These are phyloP conservation scores for Onthophagus taurus DNA, from an alignment of 1,140 invertebrate species.

Conservation along the genomic window DNA sequence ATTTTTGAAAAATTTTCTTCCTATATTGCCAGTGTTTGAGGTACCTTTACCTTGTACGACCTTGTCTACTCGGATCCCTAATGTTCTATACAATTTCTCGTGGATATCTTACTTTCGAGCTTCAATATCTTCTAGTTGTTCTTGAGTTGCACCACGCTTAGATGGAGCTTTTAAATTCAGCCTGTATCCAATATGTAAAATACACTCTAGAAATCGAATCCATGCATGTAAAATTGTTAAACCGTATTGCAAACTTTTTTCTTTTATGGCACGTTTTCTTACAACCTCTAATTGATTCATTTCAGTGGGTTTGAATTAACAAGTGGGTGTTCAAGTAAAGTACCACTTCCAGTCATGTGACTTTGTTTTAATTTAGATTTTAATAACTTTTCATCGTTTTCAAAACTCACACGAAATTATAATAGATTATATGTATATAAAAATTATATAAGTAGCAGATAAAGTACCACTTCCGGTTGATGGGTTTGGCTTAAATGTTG, in stretches of 20 bases:
- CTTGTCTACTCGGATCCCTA: slow-evolving; percentile 24
- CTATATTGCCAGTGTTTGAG: slow-evolving; percentile 35
- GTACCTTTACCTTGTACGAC: slow-evolving; percentile 32
- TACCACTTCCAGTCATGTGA: too few species aligned
- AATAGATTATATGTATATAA: too few species aligned
- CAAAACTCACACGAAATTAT: too few species aligned
- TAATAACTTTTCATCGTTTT: too few species aligned
- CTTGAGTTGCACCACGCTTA: background rate
- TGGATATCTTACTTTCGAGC: background rate
- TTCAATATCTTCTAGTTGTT: background rate
- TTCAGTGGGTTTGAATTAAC: background rate
- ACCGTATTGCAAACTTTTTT: background rate
- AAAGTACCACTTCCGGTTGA: too few species aligned
- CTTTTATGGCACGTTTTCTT: background rate
- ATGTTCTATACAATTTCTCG: background rate
- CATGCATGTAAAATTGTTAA: background rate
- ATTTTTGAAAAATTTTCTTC: slow-evolving; percentile 33
- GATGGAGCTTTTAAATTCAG: background rate
- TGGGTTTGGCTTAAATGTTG: too few species aligned
- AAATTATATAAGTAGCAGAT: too few species aligned
- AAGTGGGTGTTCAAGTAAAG: too few species aligned
- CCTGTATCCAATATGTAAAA: background rate
- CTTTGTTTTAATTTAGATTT: too few species aligned
- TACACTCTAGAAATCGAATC: slow-evolving; percentile 1
- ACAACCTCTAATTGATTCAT: background rate